These are phyloP conservation scores for Callaeas wilsoni DNA, from an alignment of 2,113 vertebrate genomes.

Conservation along the genomic window DNA sequence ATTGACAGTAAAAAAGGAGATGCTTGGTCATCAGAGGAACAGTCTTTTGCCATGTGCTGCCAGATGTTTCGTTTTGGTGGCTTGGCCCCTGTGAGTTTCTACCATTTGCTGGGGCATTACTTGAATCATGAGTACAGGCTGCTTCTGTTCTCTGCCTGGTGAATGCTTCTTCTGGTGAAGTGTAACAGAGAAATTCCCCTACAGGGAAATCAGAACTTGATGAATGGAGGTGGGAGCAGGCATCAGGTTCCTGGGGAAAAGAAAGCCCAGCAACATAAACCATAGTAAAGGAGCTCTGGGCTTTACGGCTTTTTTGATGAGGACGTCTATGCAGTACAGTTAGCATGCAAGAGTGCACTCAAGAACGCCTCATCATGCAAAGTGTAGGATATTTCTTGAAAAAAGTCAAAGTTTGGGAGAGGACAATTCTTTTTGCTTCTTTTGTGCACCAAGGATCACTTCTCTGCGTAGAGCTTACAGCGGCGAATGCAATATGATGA, in stretches of 20 bases:
- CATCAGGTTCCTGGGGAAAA: neutral
- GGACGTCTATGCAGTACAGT: rapidly evolving
- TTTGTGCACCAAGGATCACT: neutral
- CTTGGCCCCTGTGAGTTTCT: neutral
- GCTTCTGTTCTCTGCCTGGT: neutral
- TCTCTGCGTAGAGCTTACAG: neutral
- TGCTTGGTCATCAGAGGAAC: neutral
- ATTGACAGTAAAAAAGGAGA: neutral
- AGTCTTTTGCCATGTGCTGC: neutral
- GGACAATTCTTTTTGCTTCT: rapidly evolving
- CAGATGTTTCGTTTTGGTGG: neutral
- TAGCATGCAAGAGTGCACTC: neutral
- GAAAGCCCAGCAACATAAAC: neutral
- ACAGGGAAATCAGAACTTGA: neutral
- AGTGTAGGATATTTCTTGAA: neutral
- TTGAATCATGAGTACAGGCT: neutral
- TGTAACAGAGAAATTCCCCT: neutral
- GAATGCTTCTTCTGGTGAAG: neutral
- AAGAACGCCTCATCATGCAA: neutral
- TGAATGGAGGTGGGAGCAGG: neutral
- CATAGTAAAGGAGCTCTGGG: neutral
- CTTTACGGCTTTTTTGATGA: neutral
- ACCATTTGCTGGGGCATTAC: neutral
- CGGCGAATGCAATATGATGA: neutral
- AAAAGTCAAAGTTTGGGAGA: neutral